Base-by-base conservation (phyloP, 2,797 vertebrate species). In the Sebastes itinus region DNA sequence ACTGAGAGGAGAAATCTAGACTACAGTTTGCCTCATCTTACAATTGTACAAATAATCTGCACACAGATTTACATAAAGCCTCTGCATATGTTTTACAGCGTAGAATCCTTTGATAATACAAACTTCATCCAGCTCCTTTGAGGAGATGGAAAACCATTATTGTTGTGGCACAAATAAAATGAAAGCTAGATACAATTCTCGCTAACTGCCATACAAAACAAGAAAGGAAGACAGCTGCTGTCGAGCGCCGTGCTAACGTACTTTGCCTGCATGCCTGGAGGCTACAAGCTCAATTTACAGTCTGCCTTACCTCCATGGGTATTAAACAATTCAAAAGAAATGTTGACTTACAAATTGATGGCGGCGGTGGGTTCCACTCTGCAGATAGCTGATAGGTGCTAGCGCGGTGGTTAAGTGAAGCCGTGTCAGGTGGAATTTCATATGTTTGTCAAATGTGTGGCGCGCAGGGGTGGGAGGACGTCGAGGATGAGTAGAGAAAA, bases 321-420 rank as follows among this genome's bases (percentile, higher is more conserved):
- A 87, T 83, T 74, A 86, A 83, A 86, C 69, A 77, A 86, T 75
- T 82, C 72, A 83, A 81, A 78, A 65, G 64, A 84, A 83, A 87
- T 62, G 77, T 77, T 81, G 77, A 85, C 70, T 89, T 75, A 65
- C 61, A 77, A 77, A 78, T 85, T 64, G 56, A 64, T 18, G n/a
- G 52, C 1, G 30, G 59, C 27, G 33, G 55, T 71, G 78, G 65
- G 22, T 38, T 88, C 81, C 59, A 42, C 30, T 75, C 64, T 62
- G 49, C 60, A 66, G 76, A 71, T 42, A n/a, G 56, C 22, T 72
- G 70, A 82, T 9, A 42, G 61, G 4, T 56, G 33, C 35, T 4
- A 58, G 13, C 52, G 16, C 28, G 30, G 28, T 6, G 14, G 60
- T 86, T 77, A 86, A 32, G 28, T 62, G 78, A 87, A 86, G 60